These are phyloP conservation scores for Eudemis profundana DNA, from an alignment of 2,888 invertebrate species.

Conservation along the genomic window DNA sequence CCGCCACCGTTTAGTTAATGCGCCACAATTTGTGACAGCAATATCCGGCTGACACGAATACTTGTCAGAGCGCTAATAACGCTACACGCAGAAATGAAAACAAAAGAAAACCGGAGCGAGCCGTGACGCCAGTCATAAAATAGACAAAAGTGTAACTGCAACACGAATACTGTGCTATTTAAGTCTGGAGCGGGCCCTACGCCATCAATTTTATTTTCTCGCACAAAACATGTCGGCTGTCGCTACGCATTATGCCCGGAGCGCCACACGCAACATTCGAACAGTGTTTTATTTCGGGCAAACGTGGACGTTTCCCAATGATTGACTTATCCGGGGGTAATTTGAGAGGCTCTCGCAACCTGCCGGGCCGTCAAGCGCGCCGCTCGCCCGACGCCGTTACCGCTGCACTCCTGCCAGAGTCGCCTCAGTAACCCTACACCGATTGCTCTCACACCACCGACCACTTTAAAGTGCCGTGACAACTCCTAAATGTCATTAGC, in stretches of 20 bases:
- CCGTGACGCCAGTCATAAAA: constrained; percentile 78
- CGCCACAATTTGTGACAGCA: constrained; percentile 67
- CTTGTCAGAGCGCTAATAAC: constrained; percentile 76
- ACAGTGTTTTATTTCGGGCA: constrained; percentile 81
- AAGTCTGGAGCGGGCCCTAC: constrained; percentile 75
- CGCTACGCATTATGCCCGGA: constrained; percentile 80
- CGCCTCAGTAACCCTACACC: constrained; percentile 67
- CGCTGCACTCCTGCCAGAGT: constrained; percentile 48
- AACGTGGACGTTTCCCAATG: constrained; percentile 81
- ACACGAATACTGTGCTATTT: constrained; percentile 81
- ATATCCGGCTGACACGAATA: constrained; percentile 73
- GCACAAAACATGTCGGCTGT: constrained; percentile 84
- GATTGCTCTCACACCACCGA: constrained; percentile 44
- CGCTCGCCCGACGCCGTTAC: constrained; percentile 54
- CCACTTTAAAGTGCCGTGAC: constrained; percentile 46
- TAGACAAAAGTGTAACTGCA: constrained; percentile 81
- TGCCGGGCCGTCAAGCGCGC: constrained; percentile 48
- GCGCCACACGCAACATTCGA: constrained; percentile 82
- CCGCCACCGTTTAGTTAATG: constrained; percentile 54
- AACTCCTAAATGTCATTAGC: constrained; percentile 35
- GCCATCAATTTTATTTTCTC: constrained; percentile 85
- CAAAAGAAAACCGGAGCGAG: constrained; percentile 59
- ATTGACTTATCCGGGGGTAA: constrained; percentile 86
- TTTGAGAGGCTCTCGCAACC: constrained; percentile 77
- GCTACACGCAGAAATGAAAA: constrained; percentile 71